These are phyloP conservation scores for Lagria hirta DNA, from an alignment of 2,888 invertebrate genomes.

Conservation along the genomic window DNA sequence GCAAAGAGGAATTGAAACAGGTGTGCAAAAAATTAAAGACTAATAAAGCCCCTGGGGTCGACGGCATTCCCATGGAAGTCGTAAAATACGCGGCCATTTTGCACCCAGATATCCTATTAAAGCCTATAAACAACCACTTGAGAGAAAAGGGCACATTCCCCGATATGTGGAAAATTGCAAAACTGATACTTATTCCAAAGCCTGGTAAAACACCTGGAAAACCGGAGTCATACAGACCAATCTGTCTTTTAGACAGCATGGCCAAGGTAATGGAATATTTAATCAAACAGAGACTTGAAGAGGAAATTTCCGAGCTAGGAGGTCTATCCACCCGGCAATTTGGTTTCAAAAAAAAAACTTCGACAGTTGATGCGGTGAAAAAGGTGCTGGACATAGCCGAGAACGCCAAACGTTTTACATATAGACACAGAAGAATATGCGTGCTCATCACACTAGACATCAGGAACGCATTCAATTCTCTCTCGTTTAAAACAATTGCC, in stretches of 20 bases:
- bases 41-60: conserved; percentile 7
- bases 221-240: conserved; percentile 9
- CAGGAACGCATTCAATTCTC: conserved; percentile 13
- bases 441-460: too few relatives aligned
- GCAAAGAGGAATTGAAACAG: not conserved
- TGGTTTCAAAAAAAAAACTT: conserved; percentile 2
- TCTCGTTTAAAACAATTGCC: conserved; percentile 4
- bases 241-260: conserved; percentile 6
- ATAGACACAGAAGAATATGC: conserved; percentile 3
- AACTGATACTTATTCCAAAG: conserved; percentile 6
- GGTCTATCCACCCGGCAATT: conserved; percentile 4
- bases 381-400: conserved; percentile 2
- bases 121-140: conserved; percentile 1
- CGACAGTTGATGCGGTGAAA: conserved; percentile 5
- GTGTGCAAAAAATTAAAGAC: conserved; percentile 4
- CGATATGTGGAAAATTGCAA: conserved; percentile 10
- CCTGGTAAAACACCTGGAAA: conserved; percentile 1
- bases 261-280: conserved; percentile 12
- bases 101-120: conserved; percentile 1
- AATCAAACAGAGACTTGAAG: conserved; percentile 3
- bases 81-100: not conserved
- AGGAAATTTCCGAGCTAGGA: conserved; percentile 3
- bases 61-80: conserved; percentile 4
- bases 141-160: conserved; percentile 5
- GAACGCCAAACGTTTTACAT: not conserved